Base-by-base conservation (phyloP, 2,797 vertebrate genomes). In the Discoglossus pictus region DNA sequence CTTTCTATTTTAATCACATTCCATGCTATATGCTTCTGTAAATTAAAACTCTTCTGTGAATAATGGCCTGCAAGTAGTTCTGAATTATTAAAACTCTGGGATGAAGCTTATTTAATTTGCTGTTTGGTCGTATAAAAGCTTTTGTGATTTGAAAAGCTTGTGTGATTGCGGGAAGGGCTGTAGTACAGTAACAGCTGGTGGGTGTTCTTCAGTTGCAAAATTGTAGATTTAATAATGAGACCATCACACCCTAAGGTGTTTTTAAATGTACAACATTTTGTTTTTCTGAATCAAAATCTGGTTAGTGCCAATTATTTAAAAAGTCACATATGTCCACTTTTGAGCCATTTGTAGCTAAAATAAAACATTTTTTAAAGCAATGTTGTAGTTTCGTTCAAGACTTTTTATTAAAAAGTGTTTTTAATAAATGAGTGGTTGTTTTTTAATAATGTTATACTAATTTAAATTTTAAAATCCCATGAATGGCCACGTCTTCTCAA, bases 91-190 rank as follows among this genome's bases (percentile, higher is more conserved):
- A 56, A 63, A 40, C 51, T 23, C 43, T 51, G 31, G 46, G 39
- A 43, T 62, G 56, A 40, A 43, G 34, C 43, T 54, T 69, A 54
- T 43, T 54, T 62, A 62, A 62, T 69, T 69, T 69, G 66, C 58
- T 69, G 48, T 61, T 68, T 68, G 65, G 65, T 18, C 65, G 53
- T 56, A 61, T 68, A 53, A 68, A 61, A 68, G 65, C 65, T 68
- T 68, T 61, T 68, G 56, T 61, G 65, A 68, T 68, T 53, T 68
- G 39, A 68, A 68, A 61, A 42, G 48, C 47, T 61, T 13, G 39
- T 61, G 50, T 61, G 53, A 61, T 68, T 58, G 50, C 61, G 65
- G 56, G 47, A 61, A 44, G 56, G 56, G 61, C 50, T 44, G 56
- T 34, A 53, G 31, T 53, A 59, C 27, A 54, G 59, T 68, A 52